These are phyloP conservation scores for Cuculus canorus DNA, from an alignment of 2,797 vertebrate species.

Conservation along the genomic window DNA sequence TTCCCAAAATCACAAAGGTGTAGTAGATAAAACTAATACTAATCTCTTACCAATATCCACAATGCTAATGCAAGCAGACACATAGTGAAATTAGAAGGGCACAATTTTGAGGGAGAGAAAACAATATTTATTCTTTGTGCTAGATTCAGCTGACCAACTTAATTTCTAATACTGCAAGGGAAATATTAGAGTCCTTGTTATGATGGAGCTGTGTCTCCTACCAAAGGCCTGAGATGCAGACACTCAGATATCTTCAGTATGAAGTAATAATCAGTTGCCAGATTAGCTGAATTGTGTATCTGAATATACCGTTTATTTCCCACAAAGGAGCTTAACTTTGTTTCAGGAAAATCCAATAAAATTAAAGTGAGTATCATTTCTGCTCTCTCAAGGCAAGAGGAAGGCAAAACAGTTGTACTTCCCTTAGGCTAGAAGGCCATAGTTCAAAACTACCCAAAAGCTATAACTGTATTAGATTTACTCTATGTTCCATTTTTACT, in stretches of 20 bases:
- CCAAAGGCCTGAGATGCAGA: neutral
- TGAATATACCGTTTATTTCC: neutral
- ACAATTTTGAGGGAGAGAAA: neutral
- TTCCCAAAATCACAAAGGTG: neutral
- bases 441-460: neutral
- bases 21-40: neutral
- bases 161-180: neutral
- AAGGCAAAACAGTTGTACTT: neutral
- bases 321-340: neutral
- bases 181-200: neutral
- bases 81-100: neutral
- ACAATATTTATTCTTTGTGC: neutral
- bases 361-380: neutral
- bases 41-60: neutral
- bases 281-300: neutral
- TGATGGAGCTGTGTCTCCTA: neutral
- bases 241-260: neutral
- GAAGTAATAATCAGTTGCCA: neutral
- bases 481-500: neutral
- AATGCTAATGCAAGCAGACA: neutral
- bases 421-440: neutral
- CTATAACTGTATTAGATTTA: neutral
- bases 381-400: neutral
- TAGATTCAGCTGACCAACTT: neutral
- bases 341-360: neutral